Base-by-base conservation (phyloP, 2,113 vertebrate genomes). In the Oncorhynchus kisutch region DNA sequence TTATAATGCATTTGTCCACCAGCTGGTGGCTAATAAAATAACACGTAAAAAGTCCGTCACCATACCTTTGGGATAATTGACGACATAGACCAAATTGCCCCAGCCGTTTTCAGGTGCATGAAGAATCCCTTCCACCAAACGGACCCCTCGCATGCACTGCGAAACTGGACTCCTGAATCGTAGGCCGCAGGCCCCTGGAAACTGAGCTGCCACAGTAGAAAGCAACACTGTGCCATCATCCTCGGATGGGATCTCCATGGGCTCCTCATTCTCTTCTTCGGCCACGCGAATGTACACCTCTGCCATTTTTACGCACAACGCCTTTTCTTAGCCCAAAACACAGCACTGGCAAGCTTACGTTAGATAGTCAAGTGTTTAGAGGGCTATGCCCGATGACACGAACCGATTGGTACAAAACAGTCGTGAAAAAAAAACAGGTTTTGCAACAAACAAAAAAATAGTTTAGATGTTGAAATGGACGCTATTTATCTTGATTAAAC, bases 51-150 rank as follows among this genome's bases (percentile, higher is more conserved):
- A 66, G 60, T 25, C 49, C 12, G n/a, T 6, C 24, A n/a, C 29
- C 80, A 2, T 84, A 99, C 97, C 98, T 97, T 99, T 99, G 2
- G 98, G 98, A 71, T 99, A 99, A 87, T 97, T 99, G 3, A 99
- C 97, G 1, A 99, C 95, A 7, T 96, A 99, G 0, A 98, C 95
- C 2, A 98, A 88, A 78, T 97, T 99, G 1, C 96, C 96, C 98
- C 98, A 99, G 66, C 96, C 97, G 1, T 92, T 96, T 24, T 99
- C 98, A 0, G 97, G 98, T 0, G 98, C 96, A 11, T 99, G 97
- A 59, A 99, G 91, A 67, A 97, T 88, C 29, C 98, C 98, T 22
- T 99, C 98, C 16, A 98, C 96, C 5, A 99, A 91, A 13, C 98
- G 95, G 3, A 99, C 98, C 0, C 98, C 98, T 3, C 98, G 77